Evolutionary conservation across 2,113 vertebrate species (phyloP), one percentile per base, ranked within the genome.

Genomic region (Cyprinodon brontotheroides): DNA sequence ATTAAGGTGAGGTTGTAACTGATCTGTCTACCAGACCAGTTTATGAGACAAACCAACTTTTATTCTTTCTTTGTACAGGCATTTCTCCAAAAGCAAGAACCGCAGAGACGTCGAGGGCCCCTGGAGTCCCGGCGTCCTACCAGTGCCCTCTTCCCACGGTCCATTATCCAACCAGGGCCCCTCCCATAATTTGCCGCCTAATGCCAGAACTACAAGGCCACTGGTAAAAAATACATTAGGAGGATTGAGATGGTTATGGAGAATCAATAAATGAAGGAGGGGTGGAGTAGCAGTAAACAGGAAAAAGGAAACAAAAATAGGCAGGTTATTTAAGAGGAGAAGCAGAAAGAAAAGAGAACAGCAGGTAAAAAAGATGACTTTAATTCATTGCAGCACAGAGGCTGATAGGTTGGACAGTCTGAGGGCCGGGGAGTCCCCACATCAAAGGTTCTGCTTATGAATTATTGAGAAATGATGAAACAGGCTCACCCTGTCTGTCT

Each of bases 21-120:
- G 10, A 38, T 7, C 61, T 17, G n/a, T 13, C 43, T 45, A 7
- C 3, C 7, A 22, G 10, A 22, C n/a, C 20, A 22, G 39, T 53
- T 69, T 39, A 40, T 76, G 61, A n/a, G 17, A 40, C 13, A 62
- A 17, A 48, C 37, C 74, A 11, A 36, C 75, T 64, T 38, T 11
- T 65, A 3, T 20, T 2, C 8, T 17, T 47, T 20, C 41, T 36
- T 79, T 77, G 75, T 77, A 2, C 89, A 97, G 96, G 96, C 96
- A 96, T 72, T 93, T 96, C 68, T 95, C 95, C 36, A 96, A 96
- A 71, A 95, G 89, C 89, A 96, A 92, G 92, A 94, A 87, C 76
- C 89, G 79, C 4, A 91, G 89, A 86, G 94, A 88, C 60, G 82
- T 87, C 62, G 95, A 92, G 86, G 79, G 86, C 77, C 88, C 93